Percentiles rank a stretch among this genome's conserved stretches.
These are phyloP conservation scores for Furcifer pardalis DNA, from an alignment of 2,797 vertebrate genomes.

Conservation along the genomic window DNA sequence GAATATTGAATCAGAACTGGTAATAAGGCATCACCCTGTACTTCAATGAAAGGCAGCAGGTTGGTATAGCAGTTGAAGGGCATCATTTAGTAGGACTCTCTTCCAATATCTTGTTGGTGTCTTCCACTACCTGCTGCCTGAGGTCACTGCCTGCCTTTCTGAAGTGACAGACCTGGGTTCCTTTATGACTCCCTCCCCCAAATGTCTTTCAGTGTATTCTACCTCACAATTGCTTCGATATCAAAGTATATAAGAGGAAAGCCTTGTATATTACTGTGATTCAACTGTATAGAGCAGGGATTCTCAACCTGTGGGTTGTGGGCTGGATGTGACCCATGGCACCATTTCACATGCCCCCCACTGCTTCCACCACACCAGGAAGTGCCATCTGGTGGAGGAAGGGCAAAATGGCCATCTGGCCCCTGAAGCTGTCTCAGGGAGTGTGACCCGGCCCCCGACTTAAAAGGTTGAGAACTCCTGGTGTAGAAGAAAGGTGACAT, in stretches of 20 bases:
- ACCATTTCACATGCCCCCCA: no score
- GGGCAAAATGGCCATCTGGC: neutral
- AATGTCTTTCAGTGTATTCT: neutral
- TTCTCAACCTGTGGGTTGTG: no score
- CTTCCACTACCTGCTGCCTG: neutral
- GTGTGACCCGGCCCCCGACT: no score
- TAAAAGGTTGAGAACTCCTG: no score
- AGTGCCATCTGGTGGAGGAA: no score
- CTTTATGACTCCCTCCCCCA: neutral
- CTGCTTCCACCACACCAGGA: no score
- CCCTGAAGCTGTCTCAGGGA: no score
- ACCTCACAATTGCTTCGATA: constrained; percentile 4
- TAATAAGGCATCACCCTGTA: no score
- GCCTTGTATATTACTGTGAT: no score
- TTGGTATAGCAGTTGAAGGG: neutral
- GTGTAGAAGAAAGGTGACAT: no score
- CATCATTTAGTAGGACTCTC: neutral
- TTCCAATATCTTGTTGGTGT: neutral
- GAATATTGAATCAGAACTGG: neutral
- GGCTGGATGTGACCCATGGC: no score
- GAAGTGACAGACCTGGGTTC: neutral
- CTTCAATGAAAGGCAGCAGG: neutral
- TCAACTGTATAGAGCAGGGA: no score
- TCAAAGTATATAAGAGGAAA: neutral
- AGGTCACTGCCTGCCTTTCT: neutral